Evolutionary conservation across 2,888 invertebrate species (phyloP).

Genomic region (Orthosia gothica): DNA sequence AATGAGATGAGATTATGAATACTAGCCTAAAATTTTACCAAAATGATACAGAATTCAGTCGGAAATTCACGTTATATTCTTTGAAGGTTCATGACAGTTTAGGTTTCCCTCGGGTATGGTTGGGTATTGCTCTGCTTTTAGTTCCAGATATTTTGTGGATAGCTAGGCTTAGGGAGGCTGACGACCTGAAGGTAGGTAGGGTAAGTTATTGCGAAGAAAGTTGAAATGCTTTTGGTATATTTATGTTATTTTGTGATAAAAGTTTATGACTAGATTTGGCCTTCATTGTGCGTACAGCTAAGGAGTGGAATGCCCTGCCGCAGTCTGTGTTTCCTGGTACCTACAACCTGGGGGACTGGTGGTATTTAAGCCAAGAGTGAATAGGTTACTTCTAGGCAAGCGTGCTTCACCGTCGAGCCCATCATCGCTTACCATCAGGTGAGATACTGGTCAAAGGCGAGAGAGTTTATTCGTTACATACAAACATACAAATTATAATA

Average conservation of each 20-base stretch:
- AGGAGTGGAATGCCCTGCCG: no score
- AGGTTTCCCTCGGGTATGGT: constrained; percentile 31
- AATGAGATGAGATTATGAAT: constrained; percentile 40
- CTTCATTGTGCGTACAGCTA: no score
- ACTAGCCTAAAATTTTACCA: constrained; percentile 23
- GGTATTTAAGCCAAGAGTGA: no score
- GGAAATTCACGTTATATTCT: constrained; percentile 39
- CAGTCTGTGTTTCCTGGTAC: no score
- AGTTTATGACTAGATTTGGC: no score
- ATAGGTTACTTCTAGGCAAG: no score
- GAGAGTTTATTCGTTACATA: no score
- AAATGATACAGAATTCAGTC: constrained; percentile 42
- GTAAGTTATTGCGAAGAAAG: neutral
- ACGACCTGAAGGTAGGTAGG: neutral
- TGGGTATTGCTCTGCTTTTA: constrained; percentile 29
- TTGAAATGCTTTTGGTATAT: neutral
- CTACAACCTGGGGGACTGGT: no score
- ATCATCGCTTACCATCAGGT: no score
- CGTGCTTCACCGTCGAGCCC: no score
- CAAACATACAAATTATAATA: no score
- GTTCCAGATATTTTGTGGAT: constrained; percentile 31
- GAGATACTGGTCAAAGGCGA: no score
- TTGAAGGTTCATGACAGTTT: constrained; percentile 47
- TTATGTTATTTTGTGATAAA: neutral
- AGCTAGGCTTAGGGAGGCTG: neutral